Base-by-base conservation (phyloP, 2,888 invertebrate genomes). In the Alsophila aescularia region DNA sequence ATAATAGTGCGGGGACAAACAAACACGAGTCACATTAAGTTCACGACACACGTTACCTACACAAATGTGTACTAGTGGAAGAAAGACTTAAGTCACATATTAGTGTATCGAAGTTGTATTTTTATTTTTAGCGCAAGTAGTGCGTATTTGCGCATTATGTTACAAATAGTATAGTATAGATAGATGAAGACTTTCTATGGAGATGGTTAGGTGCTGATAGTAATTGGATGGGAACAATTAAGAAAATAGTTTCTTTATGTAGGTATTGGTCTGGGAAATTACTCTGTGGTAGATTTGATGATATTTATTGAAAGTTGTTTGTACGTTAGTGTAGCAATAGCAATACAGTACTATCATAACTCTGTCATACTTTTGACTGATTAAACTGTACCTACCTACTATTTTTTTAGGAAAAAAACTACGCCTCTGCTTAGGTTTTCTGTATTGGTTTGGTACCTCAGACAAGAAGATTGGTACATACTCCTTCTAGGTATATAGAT, bases 1-100 rank as follows among this genome's bases (percentile, higher is more conserved):
- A 40, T 41, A 55, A 49, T 50, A 56, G 55, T 47, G 48, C 12
- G 21, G 55, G 41, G 44, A 55, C 50, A 44, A 49, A 49, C 43
- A 40, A 39, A n/a, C 27, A 18, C 8, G 29, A 35, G 10, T 2
- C 44, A 35, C 14, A 24, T 21, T 42, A 32, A 32, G 12, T 35
- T 35, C 47, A 18, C 40, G 16, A 40, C 32, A 18, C 21, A 39
- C 42, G 31, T 18, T 13, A 10, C 27, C 1, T 29, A 8, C 24
- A 2, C 10, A 29, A 2, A 10, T 8, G n/a, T 29, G 2, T 29
- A 29, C 29, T 9, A 27, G 27, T 27, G 8, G 27, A 27, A 27
- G 27, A 27, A 27, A 27, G 27, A 6, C 27, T 1, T 9, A 27
- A 27, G 27, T 27, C 27, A 4, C 5, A 18, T 18, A 18, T 18